These are phyloP conservation scores for Ypsolopha scabrella DNA, from an alignment of 2,888 invertebrate genomes.

Conservation along the genomic window DNA sequence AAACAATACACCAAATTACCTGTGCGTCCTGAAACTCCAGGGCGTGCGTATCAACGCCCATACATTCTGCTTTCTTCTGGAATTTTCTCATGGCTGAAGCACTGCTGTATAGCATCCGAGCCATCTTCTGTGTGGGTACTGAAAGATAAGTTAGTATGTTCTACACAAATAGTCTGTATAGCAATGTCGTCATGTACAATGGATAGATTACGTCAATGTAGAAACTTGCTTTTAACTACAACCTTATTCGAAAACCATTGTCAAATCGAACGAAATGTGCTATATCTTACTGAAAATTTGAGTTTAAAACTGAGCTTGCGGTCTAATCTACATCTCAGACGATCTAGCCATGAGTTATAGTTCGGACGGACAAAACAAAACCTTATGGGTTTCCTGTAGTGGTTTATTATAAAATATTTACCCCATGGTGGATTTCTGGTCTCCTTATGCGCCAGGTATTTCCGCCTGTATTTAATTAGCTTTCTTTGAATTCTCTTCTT, in stretches of 20 bases:
- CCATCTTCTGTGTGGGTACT: conserved; percentile 97
- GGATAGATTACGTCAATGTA: too few species aligned
- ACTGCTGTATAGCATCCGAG: conserved; percentile 88
- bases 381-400: too few species aligned
- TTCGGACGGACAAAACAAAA: too few species aligned
- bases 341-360: too few species aligned
- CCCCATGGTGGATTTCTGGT: conserved; percentile 88
- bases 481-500: conserved; percentile 83
- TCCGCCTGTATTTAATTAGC: conserved; percentile 85
- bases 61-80: conserved; percentile 86
- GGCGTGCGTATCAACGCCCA: conserved; percentile 88
- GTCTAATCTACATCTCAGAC: too few species aligned
- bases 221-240: too few species aligned
- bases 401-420: conserved; percentile 34
- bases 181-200: too few species aligned
- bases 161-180: too few species aligned
- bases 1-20: conserved; percentile 28
- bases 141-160: conserved; percentile 13
- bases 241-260: too few species aligned
- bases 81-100: conserved; percentile 89
- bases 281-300: too few species aligned
- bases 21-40: conserved; percentile 87
- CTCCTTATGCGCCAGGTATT: conserved; percentile 82
- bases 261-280: too few species aligned
- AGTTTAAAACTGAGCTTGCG: too few species aligned